Base-by-base conservation (phyloP, 2,113 vertebrate species). In the Pollimyrus isidori region DNA sequence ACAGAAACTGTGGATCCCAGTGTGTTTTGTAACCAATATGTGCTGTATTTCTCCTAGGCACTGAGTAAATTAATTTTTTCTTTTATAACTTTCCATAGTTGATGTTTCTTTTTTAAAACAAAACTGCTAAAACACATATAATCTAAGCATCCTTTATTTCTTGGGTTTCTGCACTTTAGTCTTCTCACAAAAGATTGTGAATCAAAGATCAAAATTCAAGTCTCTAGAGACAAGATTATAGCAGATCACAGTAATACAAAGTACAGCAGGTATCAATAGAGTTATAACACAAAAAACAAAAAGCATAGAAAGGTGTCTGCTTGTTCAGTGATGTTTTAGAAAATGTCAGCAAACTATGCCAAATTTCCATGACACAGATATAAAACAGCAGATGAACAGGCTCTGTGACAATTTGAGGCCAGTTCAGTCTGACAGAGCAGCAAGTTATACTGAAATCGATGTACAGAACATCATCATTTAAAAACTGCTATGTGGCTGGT, bases 1-100 rank as follows among this genome's bases (percentile, higher is more conserved):
- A 89, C 62, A 69, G 56, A 93, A 93, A 91, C 91, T 93, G 92
- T 93, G 92, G 91, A 92, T 89, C 88, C 91, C 6, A 46, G 87
- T 91, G 89, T 69, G 87, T 88, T 94, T 93, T 92, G 87, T 91
- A 92, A 94, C 90, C 86, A 89, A 89, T 92, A 88, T 93, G 93
- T 93, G 94, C 94, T 95, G 93, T 93, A 91, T 94, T 94, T 95
- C 93, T 93, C 92, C 91, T 92, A 93, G 92, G 95, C 95, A 96
- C 96, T 95, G 95, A 96, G 96, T 96, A 94, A 96, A 95, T 93
- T 58, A 92, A 90, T 19, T 92, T 90, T 91, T 89, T 93, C 90
- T 90, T 80, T 80, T 80, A 80, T 80, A 80, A 80, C 73, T 80
- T 80, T 80, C 39, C 73, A 42, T 80, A 80, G 73, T 76, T 42